A percentile compares a stretch with the other conserved stretches of the same genome.
phyloP scores from a whole-genome alignment of 2,888 invertebrate genomes.

The Sinelater perroti region DNA sequence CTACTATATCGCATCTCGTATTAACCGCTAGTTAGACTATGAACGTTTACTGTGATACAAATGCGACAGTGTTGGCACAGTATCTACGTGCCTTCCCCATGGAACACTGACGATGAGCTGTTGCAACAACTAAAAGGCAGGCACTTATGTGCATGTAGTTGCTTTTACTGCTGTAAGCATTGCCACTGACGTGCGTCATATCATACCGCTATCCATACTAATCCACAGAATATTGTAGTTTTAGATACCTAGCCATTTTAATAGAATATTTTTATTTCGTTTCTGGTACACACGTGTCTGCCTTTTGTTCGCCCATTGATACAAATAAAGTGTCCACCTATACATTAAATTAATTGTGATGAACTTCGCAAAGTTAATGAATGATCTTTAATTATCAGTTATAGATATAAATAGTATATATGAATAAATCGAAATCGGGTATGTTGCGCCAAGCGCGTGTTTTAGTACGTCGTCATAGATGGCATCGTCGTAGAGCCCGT shows the following conservation, averaged over 20 bases:
- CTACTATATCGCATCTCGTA: slow-evolving; percentile 45
- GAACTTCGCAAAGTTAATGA: slow-evolving; percentile 61
- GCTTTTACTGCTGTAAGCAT: slow-evolving; percentile 44
- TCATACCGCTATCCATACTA: slow-evolving; percentile 40
- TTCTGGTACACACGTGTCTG: slow-evolving; percentile 60
- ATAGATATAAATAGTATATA: slow-evolving; percentile 58
- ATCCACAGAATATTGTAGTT: slow-evolving; percentile 31
- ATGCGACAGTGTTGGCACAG: slow-evolving; percentile 59
- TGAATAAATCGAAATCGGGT: slow-evolving; percentile 55
- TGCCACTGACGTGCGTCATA: slow-evolving; percentile 38
- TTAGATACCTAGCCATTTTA: slow-evolving; percentile 38
- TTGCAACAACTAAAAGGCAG: slow-evolving; percentile 60
- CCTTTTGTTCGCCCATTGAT: slow-evolving; percentile 62
- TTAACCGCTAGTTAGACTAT: slow-evolving; percentile 50
- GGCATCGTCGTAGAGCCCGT: slow-evolving; percentile 39
- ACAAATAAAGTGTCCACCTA: slow-evolving; percentile 61
- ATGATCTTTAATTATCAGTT: slow-evolving; percentile 58
- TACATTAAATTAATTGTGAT: slow-evolving; percentile 61
- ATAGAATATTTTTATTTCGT: slow-evolving; percentile 23
- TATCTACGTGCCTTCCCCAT: slow-evolving; percentile 59
- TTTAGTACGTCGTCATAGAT: slow-evolving; percentile 48
- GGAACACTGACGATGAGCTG: slow-evolving; percentile 59
- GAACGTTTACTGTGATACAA: slow-evolving; percentile 61
- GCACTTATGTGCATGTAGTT: slow-evolving; percentile 57
- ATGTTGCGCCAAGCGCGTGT: slow-evolving; percentile 52